Evolutionary conservation across 2,797 vertebrate genomes (phyloP), one percentile per base, ranked within the genome.

Genomic region (Bradypus variegatus): DNA sequence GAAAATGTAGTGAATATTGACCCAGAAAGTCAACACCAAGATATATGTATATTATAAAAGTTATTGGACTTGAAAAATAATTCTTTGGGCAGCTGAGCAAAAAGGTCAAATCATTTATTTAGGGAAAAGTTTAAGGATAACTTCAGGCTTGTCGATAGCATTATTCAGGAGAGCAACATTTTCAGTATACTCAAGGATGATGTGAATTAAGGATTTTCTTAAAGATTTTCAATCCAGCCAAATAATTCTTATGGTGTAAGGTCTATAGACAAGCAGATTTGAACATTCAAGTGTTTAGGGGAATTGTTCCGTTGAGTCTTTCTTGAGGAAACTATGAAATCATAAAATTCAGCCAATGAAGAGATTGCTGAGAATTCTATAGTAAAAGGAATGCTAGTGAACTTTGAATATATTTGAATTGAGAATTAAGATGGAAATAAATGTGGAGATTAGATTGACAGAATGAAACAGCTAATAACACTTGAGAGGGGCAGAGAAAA

Each of bases 361-460:
- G 75, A 86, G 53, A 67, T 89, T 72, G 64, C n/a, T 91, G 55
- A 58, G 55, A 19, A 55, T 55, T 55, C 53, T 55, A 16, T 55
- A 55, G 53, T 55, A 55, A 55, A 55, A 55, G 78, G 75, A 85
- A 85, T 81, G 72, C 62, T 79, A 55, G 33, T 83, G 64, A 84
- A 12, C 76, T 94, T 90, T 77, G n/a, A 80, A 73, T 94, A 81
- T 58, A 86, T 88, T 93, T 92, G 78, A 83, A 84, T 18, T 60
- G 2, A 84, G 62, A 93, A 58, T 41, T 82, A 65, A 93, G 55
- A 62, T 38, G 81, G 80, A 50, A 86, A 89, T 41, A 89, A 77
- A 90, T 73, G 23, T 73, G 33, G 85, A 41, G 29, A 53, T 70
- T 87, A 38, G 55, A 53, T 70, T 91, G 25, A 58, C 25, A 78